Base-by-base conservation (phyloP, 2,797 vertebrate species). In the Vipera ursinii region DNA sequence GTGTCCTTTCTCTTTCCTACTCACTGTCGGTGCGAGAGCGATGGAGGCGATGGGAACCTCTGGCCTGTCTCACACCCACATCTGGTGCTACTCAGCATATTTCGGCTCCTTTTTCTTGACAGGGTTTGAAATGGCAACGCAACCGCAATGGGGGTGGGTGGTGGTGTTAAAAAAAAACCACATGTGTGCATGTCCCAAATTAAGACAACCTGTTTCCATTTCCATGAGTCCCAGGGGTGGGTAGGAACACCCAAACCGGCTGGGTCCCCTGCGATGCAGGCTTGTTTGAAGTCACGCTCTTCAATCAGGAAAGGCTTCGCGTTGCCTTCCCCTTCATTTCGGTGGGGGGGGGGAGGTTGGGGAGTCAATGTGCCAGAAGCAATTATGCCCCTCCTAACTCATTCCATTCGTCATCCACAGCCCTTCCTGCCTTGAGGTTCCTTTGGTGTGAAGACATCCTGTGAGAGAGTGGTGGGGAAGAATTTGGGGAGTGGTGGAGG, bases 121-220 rank as follows among this genome's bases (percentile, higher is more conserved):
- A 24, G 88, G 57, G 88, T 73, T 82, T 2, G 44, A 59, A 65
- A 88, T 59, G 86, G 69, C 86, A 57, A 88, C 0, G 51, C 86
- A 56, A 65, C 91, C 51, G 1, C 69, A 61, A 22, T 8, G 1
- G 22, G 4, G 73, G 20, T 1, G 14, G 5, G 60, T 4, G 12
- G 38, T 38, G n/a, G n/a, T 14, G n/a, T 53, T 53, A 0, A 22
- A 7, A 32, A 20, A 44, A 78, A 3, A 3, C 1, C 60, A 59
- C 15, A 61, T 28, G 14, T 28, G 8, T 85, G 56, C 12, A 20
- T 28, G 7, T 53, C 55, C 17, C 55, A 85, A 93, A 92, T 92
- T 86, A 90, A 90, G 88, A 85, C 90, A 93, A 90, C 28, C 65
- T 90, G 91, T 86, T 63, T 92, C 38, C 28, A 38, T 65, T 69